A percentile compares a stretch with the other conserved stretches of the same genome.
Evolutionary conservation across 2,113 vertebrate genomes (phyloP).

Genomic region (Crotalus viridis): DNA sequence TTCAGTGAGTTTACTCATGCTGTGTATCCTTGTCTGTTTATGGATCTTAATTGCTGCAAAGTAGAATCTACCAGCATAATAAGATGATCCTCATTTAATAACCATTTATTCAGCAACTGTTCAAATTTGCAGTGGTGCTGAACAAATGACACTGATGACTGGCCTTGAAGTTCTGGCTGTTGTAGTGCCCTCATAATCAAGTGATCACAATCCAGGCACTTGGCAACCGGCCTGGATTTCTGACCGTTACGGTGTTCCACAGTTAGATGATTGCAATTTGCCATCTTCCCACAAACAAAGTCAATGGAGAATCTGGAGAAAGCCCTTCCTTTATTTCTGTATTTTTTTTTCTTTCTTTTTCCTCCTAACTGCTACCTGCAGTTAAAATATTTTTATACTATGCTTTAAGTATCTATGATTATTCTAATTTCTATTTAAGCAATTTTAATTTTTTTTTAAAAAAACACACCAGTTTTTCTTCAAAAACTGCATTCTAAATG

Average conservation of each 20-base stretch:
- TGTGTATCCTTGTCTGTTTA: neutral
- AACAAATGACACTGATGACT: neutral
- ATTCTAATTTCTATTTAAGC: neutral
- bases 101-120: neutral
- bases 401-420: neutral
- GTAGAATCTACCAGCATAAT: neutral
- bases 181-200: too few relatives aligned
- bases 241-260: too few relatives aligned
- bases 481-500: neutral
- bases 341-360: neutral
- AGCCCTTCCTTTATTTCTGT: neutral
- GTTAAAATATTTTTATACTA: neutral
- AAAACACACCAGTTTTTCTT: neutral
- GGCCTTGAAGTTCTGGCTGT: too few relatives aligned
- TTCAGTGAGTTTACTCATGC: neutral
- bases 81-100: neutral
- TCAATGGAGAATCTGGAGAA: neutral
- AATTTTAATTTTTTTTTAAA: neutral
- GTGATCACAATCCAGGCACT: too few relatives aligned
- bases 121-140: neutral
- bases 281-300: neutral
- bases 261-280: too few relatives aligned
- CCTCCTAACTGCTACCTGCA: neutral
- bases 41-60: neutral
- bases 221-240: too few relatives aligned